phyloP scores from a whole-genome alignment of 2,888 invertebrate species.

The Clepsis dumicolana region DNA sequence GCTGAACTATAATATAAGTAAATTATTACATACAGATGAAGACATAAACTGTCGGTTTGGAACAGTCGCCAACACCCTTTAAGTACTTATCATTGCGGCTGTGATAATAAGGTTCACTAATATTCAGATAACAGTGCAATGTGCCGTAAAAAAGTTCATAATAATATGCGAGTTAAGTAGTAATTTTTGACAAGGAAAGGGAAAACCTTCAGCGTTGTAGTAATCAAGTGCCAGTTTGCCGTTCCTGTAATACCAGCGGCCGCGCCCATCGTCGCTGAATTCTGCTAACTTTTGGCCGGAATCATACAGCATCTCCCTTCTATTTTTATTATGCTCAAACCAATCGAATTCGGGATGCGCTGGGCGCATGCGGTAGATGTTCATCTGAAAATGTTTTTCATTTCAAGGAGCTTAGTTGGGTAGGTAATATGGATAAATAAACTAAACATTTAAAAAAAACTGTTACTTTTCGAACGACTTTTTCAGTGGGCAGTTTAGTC shows the following conservation, averaged over 20 bases:
- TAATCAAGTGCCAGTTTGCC: slow-evolving; percentile 75
- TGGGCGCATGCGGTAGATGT: slow-evolving; percentile 78
- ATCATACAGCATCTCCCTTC: slow-evolving; percentile 67
- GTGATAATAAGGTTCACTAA: no score
- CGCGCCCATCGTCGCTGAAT: slow-evolving; percentile 71
- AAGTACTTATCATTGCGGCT: no score
- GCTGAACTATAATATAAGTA: neutral
- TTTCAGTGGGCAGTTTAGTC: slow-evolving; percentile 79
- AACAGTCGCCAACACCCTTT: no score
- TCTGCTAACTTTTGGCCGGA: slow-evolving; percentile 74
- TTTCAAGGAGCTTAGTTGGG: no score
- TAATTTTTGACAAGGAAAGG: no score
- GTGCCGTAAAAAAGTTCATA: neutral
- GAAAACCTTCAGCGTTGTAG: slow-evolving; percentile 78
- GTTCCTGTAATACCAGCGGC: slow-evolving; percentile 73
- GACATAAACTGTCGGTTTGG: no score
- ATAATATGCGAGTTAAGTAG: neutral
- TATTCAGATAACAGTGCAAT: no score
- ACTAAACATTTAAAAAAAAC: neutral
- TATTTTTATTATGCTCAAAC: slow-evolving; percentile 75
- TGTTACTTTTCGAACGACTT: slow-evolving; percentile 76
- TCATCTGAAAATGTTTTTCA: slow-evolving; percentile 61
- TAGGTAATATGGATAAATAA: neutral
- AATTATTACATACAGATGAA: no score
- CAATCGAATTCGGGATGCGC: slow-evolving; percentile 78